Percentiles rank a stretch among this genome's conserved stretches.
phyloP scores from a whole-genome alignment of 2,113 vertebrate species.

The Phoenicopterus ruber region DNA sequence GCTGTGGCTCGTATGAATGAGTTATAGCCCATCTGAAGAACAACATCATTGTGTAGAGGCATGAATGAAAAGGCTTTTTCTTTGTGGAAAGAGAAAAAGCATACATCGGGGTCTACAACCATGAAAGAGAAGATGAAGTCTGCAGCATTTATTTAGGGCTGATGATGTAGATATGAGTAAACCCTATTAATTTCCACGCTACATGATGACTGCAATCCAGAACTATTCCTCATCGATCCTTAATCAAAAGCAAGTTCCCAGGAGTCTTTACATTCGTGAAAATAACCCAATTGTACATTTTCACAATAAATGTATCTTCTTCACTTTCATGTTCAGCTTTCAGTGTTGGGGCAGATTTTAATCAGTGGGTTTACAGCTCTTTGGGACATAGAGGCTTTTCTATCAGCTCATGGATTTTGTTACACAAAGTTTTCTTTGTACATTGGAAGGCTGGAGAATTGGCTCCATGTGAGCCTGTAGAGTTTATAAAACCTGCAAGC shows the following conservation, averaged over 20 bases:
- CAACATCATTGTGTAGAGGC: background rate
- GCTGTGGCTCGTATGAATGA: background rate
- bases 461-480: background rate
- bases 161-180: background rate
- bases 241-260: background rate
- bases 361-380: background rate
- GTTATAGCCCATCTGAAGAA: background rate
- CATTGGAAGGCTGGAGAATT: background rate
- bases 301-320: background rate
- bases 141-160: background rate
- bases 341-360: background rate
- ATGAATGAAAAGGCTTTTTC: conserved; percentile 1
- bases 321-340: background rate
- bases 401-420: conserved; percentile 34
- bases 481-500: conserved; percentile 28
- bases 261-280: background rate
- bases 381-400: background rate
- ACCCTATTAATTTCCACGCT: background rate
- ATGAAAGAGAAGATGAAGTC: background rate
- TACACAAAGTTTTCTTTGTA: conserved; percentile 56
- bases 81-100: background rate
- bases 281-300: background rate
- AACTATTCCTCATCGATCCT: background rate
- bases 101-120: background rate
- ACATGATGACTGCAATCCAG: background rate